These are phyloP conservation scores for Malurus splendens DNA, from an alignment of 2,797 vertebrate species.

Conservation along the genomic window DNA sequence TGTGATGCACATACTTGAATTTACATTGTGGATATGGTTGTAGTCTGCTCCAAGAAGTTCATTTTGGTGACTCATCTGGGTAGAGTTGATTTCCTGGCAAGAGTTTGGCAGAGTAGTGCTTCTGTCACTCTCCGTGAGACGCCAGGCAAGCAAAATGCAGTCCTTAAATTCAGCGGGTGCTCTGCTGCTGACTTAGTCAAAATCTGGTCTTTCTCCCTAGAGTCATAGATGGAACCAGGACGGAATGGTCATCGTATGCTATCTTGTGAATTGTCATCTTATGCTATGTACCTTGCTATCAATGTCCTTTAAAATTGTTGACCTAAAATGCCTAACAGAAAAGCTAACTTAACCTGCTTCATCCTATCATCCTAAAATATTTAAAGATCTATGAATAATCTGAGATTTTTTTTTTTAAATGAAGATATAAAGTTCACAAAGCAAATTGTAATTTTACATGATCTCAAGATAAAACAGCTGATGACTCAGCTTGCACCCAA, in stretches of 20 bases:
- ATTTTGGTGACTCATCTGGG: background rate
- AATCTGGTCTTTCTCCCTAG: background rate
- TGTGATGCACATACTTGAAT: rapidly evolving
- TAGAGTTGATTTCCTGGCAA: background rate
- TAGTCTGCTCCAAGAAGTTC: background rate
- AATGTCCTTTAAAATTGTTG: background rate
- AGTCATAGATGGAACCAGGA: background rate
- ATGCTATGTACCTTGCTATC: background rate
- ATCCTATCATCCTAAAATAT: background rate
- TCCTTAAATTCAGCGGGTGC: background rate
- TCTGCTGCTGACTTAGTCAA: background rate
- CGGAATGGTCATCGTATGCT: background rate
- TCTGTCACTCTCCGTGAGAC: background rate
- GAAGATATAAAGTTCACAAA: background rate
- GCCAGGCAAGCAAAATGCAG: background rate
- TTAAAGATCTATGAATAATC: background rate
- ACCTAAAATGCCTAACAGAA: background rate
- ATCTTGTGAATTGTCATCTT: background rate
- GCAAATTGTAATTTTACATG: background rate
- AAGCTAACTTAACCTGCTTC: background rate
- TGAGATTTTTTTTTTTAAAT: background rate
- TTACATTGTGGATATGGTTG: background rate
- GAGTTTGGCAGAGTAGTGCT: background rate
- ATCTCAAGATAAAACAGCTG: background rate
- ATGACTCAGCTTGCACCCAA: background rate